Conservation (phyloP, 2,888 invertebrate genomes). For the Augiades crinisus region DNA sequence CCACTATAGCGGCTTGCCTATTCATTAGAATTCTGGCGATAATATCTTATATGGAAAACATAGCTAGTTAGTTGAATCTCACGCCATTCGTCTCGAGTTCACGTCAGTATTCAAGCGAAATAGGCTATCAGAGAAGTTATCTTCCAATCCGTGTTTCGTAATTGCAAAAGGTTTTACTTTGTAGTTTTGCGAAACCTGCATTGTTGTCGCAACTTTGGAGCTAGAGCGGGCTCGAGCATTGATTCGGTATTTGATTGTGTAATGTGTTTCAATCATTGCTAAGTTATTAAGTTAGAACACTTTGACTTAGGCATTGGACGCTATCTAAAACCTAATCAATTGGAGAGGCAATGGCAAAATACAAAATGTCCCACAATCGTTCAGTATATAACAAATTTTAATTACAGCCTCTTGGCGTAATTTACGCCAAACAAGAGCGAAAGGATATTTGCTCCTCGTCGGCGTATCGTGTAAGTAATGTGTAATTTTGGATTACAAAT, state of each 20-base stretch:
- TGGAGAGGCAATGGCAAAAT: no score
- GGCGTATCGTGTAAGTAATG: no score
- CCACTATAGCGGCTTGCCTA: not conserved
- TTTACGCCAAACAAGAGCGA: no score
- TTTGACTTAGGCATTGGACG: no score
- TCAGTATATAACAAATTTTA: no score
- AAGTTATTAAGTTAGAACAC: no score
- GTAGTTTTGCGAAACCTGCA: slow-evolving; percentile 3
- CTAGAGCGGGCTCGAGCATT: not conserved
- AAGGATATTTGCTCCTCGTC: no score
- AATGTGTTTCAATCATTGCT: no score
- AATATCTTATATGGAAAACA: slow-evolving; percentile 17
- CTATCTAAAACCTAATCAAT: no score
- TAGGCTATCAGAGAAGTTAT: slow-evolving; percentile 20
- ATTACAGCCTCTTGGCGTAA: no score
- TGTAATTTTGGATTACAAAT: no score
- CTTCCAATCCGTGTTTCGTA: slow-evolving; percentile 19
- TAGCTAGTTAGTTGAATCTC: slow-evolving; percentile 19
- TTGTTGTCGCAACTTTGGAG: slow-evolving; percentile 8
- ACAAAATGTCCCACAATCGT: no score
- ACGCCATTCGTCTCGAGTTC: slow-evolving; percentile 15
- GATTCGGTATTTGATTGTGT: not conserved
- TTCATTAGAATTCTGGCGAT: slow-evolving; percentile 21
- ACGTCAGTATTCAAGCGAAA: slow-evolving; percentile 15
- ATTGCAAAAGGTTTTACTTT: slow-evolving; percentile 13